phyloP scores from a whole-genome alignment of 1,140 invertebrate genomes.

The Saccostrea echinata region DNA sequence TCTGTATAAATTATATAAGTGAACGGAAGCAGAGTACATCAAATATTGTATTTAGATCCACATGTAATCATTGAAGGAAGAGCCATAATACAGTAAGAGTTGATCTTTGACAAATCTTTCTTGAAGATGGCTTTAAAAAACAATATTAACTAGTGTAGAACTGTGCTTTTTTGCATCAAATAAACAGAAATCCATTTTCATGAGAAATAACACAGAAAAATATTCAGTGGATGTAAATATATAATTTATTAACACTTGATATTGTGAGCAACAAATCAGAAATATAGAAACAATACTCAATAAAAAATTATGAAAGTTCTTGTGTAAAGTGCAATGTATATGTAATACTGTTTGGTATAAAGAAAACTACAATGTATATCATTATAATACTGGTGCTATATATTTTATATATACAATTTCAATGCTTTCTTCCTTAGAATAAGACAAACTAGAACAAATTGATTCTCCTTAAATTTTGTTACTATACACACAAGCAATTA shows the following conservation, averaged over 20 bases:
- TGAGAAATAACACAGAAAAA: not conserved
- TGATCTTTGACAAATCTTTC: no score
- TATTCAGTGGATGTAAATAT: not conserved
- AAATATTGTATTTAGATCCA: no score
- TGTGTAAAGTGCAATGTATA: conserved; percentile 5
- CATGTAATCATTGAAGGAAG: no score
- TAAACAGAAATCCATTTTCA: no score
- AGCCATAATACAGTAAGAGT: no score
- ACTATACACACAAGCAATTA: not conserved
- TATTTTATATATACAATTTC: not conserved
- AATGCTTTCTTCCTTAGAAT: not conserved
- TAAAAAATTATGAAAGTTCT: not conserved
- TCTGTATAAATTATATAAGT: no score
- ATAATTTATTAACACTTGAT: not conserved
- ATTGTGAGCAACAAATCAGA: conserved; percentile 11
- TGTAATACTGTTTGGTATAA: conserved; percentile 16
- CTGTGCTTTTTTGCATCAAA: no score
- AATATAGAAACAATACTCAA: not conserved
- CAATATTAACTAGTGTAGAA: no score
- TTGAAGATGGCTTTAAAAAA: no score
- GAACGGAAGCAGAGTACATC: no score
- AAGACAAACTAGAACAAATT: not conserved
- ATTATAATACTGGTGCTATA: conserved; percentile 16
- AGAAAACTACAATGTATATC: not conserved
- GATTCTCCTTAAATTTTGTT: not conserved